These are phyloP conservation scores for Protodeltote pygarga DNA, from an alignment of 2,888 invertebrate species.

Conservation along the genomic window DNA sequence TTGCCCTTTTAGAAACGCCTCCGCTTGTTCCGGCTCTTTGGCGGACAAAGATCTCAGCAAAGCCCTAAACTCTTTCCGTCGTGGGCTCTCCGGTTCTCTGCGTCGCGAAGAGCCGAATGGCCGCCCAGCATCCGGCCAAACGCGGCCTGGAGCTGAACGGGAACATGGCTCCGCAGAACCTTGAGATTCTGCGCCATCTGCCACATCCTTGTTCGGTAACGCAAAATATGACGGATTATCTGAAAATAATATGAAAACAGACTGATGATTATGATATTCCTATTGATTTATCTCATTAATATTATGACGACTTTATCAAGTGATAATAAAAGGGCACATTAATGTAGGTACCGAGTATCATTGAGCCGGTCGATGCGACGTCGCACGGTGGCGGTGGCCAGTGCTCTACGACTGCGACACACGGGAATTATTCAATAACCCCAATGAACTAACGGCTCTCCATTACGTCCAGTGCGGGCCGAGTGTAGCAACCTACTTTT, in stretches of 20 bases:
- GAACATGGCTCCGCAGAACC: constrained; percentile 87
- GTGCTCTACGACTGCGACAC: constrained; percentile 60
- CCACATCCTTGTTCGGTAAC: constrained; percentile 85
- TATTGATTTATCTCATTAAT: no score
- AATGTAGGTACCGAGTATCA: constrained; percentile 67
- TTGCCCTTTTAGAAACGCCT: constrained; percentile 89
- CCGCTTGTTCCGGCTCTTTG: constrained; percentile 88
- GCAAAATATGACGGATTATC: constrained; percentile 94
- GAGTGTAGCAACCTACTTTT: constrained; percentile 81
- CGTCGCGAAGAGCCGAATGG: constrained; percentile 74
- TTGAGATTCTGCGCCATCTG: constrained; percentile 65
- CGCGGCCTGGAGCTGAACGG: constrained; percentile 89
- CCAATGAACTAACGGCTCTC: constrained; percentile 84
- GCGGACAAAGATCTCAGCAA: constrained; percentile 89
- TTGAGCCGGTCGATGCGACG: constrained; percentile 45
- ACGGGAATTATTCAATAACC: constrained; percentile 85
- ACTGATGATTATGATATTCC: constrained; percentile 14
- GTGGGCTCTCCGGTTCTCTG: constrained; percentile 77
- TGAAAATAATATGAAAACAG: constrained; percentile 75
- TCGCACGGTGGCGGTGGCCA: constrained; percentile 54
- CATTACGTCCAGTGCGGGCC: constrained; percentile 75
- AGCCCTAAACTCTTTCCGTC: constrained; percentile 86
- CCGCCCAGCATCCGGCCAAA: constrained; percentile 81
- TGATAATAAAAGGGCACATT: constrained; percentile 31
- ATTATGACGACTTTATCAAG: constrained; percentile 4